phyloP scores from a whole-genome alignment of 2,797 vertebrate genomes.

The Paramormyrops hopkinsi region DNA sequence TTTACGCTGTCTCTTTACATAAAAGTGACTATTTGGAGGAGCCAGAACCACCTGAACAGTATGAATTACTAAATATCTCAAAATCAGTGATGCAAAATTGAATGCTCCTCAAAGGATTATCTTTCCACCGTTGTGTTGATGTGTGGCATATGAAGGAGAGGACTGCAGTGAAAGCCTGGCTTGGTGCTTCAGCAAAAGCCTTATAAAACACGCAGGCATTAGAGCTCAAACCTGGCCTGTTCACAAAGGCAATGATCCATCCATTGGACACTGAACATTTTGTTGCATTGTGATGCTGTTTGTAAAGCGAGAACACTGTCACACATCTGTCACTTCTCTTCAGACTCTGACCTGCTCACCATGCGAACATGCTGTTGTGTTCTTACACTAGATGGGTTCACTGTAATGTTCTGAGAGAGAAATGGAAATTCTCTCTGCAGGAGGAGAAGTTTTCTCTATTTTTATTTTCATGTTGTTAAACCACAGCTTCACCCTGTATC shows the following conservation, averaged over 20 bases:
- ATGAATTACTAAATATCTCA: neutral
- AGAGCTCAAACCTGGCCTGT: neutral
- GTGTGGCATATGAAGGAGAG: neutral
- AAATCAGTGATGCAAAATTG: neutral
- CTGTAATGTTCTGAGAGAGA: neutral
- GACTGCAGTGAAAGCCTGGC: neutral
- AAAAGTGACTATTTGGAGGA: neutral
- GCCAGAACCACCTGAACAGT: neutral
- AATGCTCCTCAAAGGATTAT: neutral
- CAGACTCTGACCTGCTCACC: neutral
- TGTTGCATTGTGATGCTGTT: neutral
- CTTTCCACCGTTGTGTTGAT: neutral
- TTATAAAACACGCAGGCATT: neutral
- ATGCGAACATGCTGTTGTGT: neutral
- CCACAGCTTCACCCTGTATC: neutral
- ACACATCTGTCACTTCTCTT: neutral
- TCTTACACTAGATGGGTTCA: neutral
- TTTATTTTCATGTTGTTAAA: neutral
- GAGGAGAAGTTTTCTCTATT: neutral
- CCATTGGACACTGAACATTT: neutral
- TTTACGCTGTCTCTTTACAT: neutral
- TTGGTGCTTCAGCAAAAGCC: neutral
- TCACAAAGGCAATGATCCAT: neutral
- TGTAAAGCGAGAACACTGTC: neutral
- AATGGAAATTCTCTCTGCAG: neutral